A percentile compares a stretch with the other conserved stretches of the same genome.
Evolutionary conservation across 2,888 invertebrate genomes (phyloP).

Genomic region (Plebejus argus): DNA sequence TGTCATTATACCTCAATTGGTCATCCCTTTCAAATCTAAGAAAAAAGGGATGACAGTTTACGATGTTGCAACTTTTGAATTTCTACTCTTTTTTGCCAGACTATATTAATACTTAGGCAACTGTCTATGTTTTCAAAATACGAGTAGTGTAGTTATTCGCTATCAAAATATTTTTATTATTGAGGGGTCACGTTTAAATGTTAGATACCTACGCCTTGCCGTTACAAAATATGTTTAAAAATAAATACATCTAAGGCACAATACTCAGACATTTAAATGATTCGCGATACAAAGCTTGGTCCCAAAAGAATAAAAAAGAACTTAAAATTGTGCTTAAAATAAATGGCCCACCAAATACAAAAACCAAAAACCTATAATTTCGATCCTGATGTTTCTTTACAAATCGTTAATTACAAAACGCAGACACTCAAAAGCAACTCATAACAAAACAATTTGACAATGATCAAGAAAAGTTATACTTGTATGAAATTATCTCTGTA

Average conservation of each 20-base stretch:
- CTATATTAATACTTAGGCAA: no score
- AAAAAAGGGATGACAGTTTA: no score
- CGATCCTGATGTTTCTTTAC: background rate
- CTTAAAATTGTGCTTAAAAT: constrained; percentile 40
- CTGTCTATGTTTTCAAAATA: no score
- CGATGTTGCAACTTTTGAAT: no score
- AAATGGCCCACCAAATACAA: constrained; percentile 38
- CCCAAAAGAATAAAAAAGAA: constrained; percentile 37
- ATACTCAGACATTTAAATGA: constrained; percentile 35
- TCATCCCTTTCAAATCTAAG: no score
- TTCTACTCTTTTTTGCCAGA: no score
- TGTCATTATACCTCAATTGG: no score
- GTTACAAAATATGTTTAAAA: constrained; percentile 6
- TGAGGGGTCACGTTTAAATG: background rate
- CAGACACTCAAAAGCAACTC: background rate
- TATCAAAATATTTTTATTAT: background rate
- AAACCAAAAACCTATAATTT: constrained; percentile 14
- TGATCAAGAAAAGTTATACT: constrained; percentile 24
- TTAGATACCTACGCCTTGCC: background rate
- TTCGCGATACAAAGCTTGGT: constrained; percentile 38
- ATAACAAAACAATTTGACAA: constrained; percentile 21
- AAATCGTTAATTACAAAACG: background rate
- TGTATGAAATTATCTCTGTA: background rate
- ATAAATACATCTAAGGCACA: constrained; percentile 36
- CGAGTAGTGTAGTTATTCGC: background rate